A percentile compares a stretch with the other conserved stretches of the same genome.
Evolutionary conservation across 2,797 vertebrate genomes (phyloP).

Genomic region (Balearica regulorum): DNA sequence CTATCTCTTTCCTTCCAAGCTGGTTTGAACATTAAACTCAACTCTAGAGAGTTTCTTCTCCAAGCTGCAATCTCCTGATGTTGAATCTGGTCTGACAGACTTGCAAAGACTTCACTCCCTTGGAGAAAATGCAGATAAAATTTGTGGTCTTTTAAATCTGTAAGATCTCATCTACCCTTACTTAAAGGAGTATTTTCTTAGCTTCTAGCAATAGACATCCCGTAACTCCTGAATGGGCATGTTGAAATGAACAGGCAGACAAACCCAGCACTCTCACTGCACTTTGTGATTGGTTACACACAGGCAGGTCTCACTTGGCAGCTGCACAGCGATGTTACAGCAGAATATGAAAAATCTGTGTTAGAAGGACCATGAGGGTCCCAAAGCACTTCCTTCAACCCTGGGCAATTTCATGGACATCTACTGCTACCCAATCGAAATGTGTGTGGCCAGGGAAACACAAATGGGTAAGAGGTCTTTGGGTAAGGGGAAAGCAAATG

Average conservation of each 20-base stretch:
- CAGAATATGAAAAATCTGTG: neutral
- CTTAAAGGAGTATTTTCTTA: neutral
- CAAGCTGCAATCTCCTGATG: neutral
- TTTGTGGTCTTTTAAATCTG: neutral
- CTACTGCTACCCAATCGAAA: neutral
- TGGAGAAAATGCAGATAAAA: neutral
- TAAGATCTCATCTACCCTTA: neutral
- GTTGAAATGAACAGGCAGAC: neutral
- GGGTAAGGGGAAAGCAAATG: neutral
- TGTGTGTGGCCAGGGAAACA: neutral
- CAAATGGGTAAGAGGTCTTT: neutral
- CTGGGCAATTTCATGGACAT: neutral
- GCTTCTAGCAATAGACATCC: neutral
- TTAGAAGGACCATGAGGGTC: neutral
- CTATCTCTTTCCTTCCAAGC: neutral
- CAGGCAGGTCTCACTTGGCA: neutral
- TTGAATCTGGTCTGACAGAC: neutral
- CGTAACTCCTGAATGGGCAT: accelerated
- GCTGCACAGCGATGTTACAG: neutral
- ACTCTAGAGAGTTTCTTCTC: neutral
- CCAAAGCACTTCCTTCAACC: neutral
- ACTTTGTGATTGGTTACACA: neutral
- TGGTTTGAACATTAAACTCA: neutral
- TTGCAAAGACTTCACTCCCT: neutral
- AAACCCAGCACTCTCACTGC: neutral